phyloP scores from a whole-genome alignment of 2,888 invertebrate species.

The Scotopteryx bipunctaria region DNA sequence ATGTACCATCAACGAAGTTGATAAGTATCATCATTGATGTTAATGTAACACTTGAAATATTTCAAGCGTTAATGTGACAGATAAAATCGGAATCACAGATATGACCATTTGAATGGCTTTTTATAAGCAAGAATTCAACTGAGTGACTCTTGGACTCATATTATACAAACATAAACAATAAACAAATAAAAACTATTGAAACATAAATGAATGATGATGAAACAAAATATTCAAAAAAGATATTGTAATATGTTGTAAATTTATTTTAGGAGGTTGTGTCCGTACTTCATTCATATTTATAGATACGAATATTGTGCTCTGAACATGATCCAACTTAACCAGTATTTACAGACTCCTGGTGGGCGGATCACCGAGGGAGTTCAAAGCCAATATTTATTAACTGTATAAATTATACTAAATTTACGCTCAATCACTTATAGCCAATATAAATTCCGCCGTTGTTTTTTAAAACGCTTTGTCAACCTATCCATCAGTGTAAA shows the following conservation, averaged over 20 bases:
- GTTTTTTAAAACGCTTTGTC: slow-evolving; percentile 78
- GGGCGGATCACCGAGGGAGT: slow-evolving; percentile 30
- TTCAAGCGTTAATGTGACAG: too few relatives aligned
- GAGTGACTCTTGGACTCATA: too few relatives aligned
- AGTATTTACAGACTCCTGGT: slow-evolving; percentile 5
- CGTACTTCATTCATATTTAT: too few relatives aligned
- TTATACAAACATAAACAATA: too few relatives aligned
- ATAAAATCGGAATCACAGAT: slow-evolving; percentile 7
- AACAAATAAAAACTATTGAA: too few relatives aligned
- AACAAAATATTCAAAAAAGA: too few relatives aligned
- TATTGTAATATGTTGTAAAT: too few relatives aligned
- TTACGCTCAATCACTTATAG: slow-evolving; percentile 76
- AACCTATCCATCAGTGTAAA: slow-evolving; percentile 82
- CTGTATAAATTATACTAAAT: slow-evolving; percentile 72
- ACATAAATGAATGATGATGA: too few relatives aligned
- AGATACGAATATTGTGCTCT: too few relatives aligned
- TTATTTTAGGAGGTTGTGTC: too few relatives aligned
- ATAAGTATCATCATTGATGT: slow-evolving; percentile 27
- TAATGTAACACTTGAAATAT: slow-evolving; percentile 28
- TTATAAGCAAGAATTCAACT: too few relatives aligned
- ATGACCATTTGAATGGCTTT: too few relatives aligned
- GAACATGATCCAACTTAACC: slow-evolving; percentile 6
- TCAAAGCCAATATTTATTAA: slow-evolving; percentile 67
- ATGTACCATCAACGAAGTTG: slow-evolving; percentile 37
- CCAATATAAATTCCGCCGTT: slow-evolving; percentile 77